Evolutionary conservation across 2,113 vertebrate species (phyloP).

Genomic region (Antennarius striatus): DNA sequence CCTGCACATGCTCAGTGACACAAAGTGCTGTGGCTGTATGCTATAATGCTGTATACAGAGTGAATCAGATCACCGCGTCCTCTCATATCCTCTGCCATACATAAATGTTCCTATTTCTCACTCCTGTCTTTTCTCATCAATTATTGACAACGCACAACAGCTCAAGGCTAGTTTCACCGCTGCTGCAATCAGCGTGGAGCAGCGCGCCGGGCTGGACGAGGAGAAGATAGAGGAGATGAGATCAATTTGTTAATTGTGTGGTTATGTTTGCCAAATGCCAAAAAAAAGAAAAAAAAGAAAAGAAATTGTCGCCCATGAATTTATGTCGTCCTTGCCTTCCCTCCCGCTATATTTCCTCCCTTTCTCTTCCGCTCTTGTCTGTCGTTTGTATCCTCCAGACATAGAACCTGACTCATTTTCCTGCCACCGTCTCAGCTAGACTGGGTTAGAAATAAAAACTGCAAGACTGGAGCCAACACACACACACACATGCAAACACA

Average conservation of each 20-base stretch:
- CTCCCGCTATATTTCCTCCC: background rate
- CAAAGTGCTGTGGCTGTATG: constrained; percentile 39
- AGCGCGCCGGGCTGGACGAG: constrained; percentile 34
- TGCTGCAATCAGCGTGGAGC: constrained; percentile 45
- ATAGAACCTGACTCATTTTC: constrained; percentile 24
- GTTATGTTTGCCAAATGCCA: constrained; percentile 11
- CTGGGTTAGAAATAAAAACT: constrained; percentile 49
- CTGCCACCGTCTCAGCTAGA: constrained; percentile 7
- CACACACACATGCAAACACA: background rate
- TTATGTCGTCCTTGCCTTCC: constrained; percentile 5
- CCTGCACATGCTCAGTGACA: constrained; percentile 71
- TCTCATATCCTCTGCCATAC: constrained; percentile 56
- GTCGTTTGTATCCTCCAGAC: constrained; percentile 33
- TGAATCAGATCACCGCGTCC: constrained; percentile 69
- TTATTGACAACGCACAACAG: constrained; percentile 72
- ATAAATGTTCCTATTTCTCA: constrained; percentile 71
- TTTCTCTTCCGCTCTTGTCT: constrained; percentile 7
- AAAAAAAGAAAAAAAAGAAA: background rate
- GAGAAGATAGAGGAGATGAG: constrained; percentile 14
- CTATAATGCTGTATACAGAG: no score
- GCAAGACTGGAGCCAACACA: constrained; percentile 25
- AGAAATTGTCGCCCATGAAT: background rate
- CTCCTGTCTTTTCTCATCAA: constrained; percentile 73
- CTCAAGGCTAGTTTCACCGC: constrained; percentile 41
- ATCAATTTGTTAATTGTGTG: constrained; percentile 21